phyloP scores from a whole-genome alignment of 2,797 vertebrate genomes.

The Manis javanica region DNA sequence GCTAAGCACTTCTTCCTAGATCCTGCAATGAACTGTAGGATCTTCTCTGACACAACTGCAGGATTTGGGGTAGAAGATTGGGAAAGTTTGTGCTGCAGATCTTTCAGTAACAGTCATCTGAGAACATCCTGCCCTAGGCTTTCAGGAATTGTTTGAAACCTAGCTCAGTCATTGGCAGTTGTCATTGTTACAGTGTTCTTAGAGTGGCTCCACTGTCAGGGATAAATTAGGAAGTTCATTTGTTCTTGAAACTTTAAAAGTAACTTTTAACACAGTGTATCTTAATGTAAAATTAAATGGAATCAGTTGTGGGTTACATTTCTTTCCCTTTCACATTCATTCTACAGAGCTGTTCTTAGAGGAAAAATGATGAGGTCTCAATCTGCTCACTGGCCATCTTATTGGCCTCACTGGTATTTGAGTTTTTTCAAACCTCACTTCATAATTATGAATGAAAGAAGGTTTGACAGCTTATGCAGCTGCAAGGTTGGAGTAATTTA shows the following conservation, averaged over 20 bases:
- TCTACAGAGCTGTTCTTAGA: not conserved
- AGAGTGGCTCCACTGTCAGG: not conserved
- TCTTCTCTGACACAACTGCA: not conserved
- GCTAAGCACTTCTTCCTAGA: not conserved
- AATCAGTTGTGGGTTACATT: conserved; percentile 53
- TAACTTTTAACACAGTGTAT: conserved; percentile 63
- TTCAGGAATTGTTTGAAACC: not conserved
- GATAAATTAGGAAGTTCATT: conserved; percentile 53
- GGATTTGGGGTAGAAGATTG: not conserved
- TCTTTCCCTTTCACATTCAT: conserved; percentile 59
- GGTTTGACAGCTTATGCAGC: not conserved
- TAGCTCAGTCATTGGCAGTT: not conserved
- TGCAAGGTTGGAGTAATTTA: not conserved
- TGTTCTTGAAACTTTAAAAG: conserved; percentile 54
- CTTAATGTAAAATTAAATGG: conserved; percentile 67
- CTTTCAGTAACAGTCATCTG: not conserved
- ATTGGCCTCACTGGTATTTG: not conserved
- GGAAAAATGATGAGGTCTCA: conserved; percentile 35
- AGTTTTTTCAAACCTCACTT: conserved; percentile 24
- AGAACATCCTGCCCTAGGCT: not conserved
- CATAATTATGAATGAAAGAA: not conserved
- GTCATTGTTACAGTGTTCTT: not conserved
- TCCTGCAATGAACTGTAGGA: not conserved
- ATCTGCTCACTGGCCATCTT: not conserved
- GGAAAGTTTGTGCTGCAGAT: not conserved